Conservation (phyloP, 64 coral and sea anemone genomes). For the Astreopora myriophthalma region DNA sequence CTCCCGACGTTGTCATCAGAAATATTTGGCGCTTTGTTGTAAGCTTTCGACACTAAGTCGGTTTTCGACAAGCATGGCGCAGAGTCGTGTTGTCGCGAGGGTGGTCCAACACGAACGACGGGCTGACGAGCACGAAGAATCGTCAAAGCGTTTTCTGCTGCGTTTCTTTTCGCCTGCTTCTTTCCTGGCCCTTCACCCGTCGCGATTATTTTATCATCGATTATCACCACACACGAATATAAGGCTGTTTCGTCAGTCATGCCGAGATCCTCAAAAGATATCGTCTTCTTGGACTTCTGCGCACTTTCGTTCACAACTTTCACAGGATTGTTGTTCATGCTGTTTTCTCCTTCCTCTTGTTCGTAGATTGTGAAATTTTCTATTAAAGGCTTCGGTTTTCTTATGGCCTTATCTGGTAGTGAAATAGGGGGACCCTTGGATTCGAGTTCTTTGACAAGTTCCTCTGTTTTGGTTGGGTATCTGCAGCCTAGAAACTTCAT, state of each 20-base stretch:
- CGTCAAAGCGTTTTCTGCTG: slow-evolving; percentile 75
- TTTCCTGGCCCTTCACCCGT: slow-evolving; percentile 55
- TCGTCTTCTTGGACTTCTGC: slow-evolving; percentile 82
- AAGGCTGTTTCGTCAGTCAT: slow-evolving; percentile 4
- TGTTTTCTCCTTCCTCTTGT: slow-evolving; percentile 42
- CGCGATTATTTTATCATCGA: slow-evolving; percentile 71
- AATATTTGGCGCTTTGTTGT: slow-evolving; percentile 62
- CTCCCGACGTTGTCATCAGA: slow-evolving; percentile 89
- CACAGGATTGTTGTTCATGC: slow-evolving; percentile 35
- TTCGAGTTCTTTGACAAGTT: slow-evolving; percentile 82
- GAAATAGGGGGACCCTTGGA: slow-evolving; percentile 38
- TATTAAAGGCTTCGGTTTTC: slow-evolving; percentile 59
- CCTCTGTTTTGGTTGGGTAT: slow-evolving; percentile 76
- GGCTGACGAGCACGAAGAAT: slow-evolving; percentile 84
- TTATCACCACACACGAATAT: slow-evolving; percentile 69
- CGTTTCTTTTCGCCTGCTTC: slow-evolving; percentile 76
- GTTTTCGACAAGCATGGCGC: slow-evolving; percentile 60
- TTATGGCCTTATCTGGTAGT: background rate
- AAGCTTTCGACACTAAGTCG: slow-evolving; percentile 69
- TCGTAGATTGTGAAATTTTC: slow-evolving; percentile 84
- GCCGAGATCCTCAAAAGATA: slow-evolving; percentile 76
- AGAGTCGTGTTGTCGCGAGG: slow-evolving; percentile 43
- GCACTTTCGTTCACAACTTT: slow-evolving; percentile 77
- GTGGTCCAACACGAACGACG: background rate
- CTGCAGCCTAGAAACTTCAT: slow-evolving; percentile 97